Evolutionary conservation across 2,888 invertebrate genomes (phyloP).

Genomic region (Hylaea fasciaria): DNA sequence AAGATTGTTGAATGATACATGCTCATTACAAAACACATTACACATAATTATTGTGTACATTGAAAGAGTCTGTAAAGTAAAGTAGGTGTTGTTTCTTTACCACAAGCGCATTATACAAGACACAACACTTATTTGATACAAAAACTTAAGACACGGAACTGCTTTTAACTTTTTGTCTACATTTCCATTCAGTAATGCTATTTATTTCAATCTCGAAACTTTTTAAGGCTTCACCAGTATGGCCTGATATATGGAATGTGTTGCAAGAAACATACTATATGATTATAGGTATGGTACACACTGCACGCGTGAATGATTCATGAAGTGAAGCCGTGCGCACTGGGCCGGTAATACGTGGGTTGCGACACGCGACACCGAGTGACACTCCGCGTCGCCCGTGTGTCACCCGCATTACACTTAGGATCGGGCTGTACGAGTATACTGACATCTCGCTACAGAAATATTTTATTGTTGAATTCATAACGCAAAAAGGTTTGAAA

Average conservation of each 20-base stretch:
- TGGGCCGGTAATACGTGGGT: constrained; percentile 55
- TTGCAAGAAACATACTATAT: constrained; percentile 1
- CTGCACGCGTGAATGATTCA: constrained; percentile 59
- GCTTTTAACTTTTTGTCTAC: constrained; percentile 25
- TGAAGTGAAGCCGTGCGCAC: constrained; percentile 52
- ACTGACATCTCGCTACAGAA: not conserved
- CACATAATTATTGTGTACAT: too few species aligned
- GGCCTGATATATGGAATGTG: constrained; percentile 2
- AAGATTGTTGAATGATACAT: too few species aligned
- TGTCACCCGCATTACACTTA: constrained; percentile 22
- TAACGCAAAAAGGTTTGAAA: not conserved
- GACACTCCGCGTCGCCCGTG: constrained; percentile 22
- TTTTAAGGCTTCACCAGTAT: not conserved
- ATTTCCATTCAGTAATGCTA: constrained; percentile 1
- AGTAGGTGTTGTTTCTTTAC: too few species aligned
- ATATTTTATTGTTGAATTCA: not conserved
- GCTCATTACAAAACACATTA: too few species aligned
- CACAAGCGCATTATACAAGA: not conserved
- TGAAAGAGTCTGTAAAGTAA: too few species aligned
- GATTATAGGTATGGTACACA: constrained; percentile 17
- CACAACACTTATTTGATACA: not conserved
- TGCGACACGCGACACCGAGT: constrained; percentile 43
- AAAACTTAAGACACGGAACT: constrained; percentile 6
- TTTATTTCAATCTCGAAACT: constrained; percentile 12
- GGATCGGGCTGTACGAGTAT: not conserved